phyloP scores from a whole-genome alignment of 35 echinoderm and acorn worm genomes.

The Acanthaster planci region DNA sequence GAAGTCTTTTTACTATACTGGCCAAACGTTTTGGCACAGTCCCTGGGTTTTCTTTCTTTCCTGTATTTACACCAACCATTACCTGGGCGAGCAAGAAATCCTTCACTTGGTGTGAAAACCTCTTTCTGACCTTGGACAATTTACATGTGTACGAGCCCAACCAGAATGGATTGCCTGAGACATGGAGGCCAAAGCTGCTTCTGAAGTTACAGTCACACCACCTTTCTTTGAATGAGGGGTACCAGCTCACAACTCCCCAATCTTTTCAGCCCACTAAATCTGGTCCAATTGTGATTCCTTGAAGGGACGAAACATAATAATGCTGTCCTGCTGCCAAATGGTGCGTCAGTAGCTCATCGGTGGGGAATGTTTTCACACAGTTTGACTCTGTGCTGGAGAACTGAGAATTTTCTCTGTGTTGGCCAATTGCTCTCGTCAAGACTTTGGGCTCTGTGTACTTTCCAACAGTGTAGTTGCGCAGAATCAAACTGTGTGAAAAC shows the following conservation, averaged over 20 bases:
- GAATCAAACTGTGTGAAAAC: no score
- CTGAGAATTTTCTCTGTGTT: background rate
- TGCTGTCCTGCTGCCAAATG: conserved; percentile 8
- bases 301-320: conserved; percentile 9
- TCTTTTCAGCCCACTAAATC: conserved; percentile 13
- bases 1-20: no score
- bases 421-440: background rate
- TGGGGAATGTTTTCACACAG: conserved; percentile 8
- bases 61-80: no score
- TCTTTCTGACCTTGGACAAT: background rate
- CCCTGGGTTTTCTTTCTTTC: background rate
- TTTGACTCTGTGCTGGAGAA: background rate
- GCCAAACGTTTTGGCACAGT: background rate
- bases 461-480: background rate
- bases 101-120: no score
- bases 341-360: background rate
- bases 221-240: background rate
- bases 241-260: background rate
- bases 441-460: conserved; percentile 4
- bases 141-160: conserved; percentile 24
- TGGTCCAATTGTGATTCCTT: background rate
- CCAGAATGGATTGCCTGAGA: conserved; percentile 17
- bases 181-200: background rate
- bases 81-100: no score
- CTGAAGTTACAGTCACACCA: background rate